Evolutionary conservation across 2,113 vertebrate genomes (phyloP), one percentile per base, ranked within the genome.

Genomic region (Corythaeola cristata): DNA sequence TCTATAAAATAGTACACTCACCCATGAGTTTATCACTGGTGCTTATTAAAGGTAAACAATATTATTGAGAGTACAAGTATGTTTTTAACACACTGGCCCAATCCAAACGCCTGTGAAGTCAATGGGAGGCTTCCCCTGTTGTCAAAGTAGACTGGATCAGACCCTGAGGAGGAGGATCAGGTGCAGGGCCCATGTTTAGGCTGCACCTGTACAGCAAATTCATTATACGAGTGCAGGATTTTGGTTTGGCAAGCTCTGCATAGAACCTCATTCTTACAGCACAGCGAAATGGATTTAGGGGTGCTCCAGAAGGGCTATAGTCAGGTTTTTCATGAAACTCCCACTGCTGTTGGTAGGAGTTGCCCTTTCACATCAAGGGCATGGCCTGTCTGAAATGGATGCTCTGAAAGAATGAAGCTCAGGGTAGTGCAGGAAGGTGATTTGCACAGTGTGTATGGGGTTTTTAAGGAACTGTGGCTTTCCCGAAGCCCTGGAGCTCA

Each of bases 381-480:
- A 53, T 5, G 24, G 6, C 41, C 28, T 49, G 11, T 16, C 37
- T 59, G 62, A 53, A 77, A 33, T 11, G 21, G 47, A 28, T 53
- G 39, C 33, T 77, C 22, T 44, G 73, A 39, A 56, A 28, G 11
- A 55, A 27, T 8, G 24, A 53, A 62, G 37, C 8, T 33, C 22
- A 12, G 55, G 52, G 27, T 8, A 0, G 0, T 15, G 33, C 24
- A 72, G 69, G 35, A 18, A 30, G 75, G 45, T 1, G 12, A 27
- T 23, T 18, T 77, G 30, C 2, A 1, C 6, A 1, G n/a, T 8
- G n/a, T 11, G 41, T 0, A 0, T 1, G 12, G 26, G 55, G 19
- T 16, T 75, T 85, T 64, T 44, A 7, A 39, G 90, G 72, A 44
- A 0, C 16, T 0, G 5, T 21, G 62, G 8, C 71, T 90, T 73